phyloP scores from a whole-genome alignment of 2,888 invertebrate genomes.

The Plutella xylostella region DNA sequence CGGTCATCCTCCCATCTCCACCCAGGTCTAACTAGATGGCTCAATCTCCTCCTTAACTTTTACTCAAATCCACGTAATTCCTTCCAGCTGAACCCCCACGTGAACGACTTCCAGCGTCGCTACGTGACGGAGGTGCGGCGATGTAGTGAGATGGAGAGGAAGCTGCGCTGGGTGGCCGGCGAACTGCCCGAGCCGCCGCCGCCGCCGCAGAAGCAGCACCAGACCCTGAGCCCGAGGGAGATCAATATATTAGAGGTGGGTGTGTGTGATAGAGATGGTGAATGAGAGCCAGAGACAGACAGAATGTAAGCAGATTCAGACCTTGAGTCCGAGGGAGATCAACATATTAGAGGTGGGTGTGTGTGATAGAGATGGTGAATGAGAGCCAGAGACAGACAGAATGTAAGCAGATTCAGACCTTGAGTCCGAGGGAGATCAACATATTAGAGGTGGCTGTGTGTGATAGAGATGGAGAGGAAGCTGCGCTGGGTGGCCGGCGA shows the following conservation, averaged over 20 bases:
- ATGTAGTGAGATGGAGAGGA: slow-evolving; percentile 62
- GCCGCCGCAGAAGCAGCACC: slow-evolving; percentile 43
- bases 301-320: too few species aligned
- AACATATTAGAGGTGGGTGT: slow-evolving; percentile 50
- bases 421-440: slow-evolving; percentile 54
- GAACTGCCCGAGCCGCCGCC: slow-evolving; percentile 57
- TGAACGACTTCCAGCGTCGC: slow-evolving; percentile 59
- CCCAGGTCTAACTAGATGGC: too few species aligned
- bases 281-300: too few species aligned
- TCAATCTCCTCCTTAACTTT: too few species aligned
- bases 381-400: too few species aligned
- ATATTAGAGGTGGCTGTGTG: slow-evolving; percentile 43
- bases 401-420: too few species aligned
- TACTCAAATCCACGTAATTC: too few species aligned
- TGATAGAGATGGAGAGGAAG: slow-evolving; percentile 54
- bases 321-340: slow-evolving; percentile 50
- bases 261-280: slow-evolving; percentile 3
- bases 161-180: slow-evolving; percentile 53
- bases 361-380: slow-evolving; percentile 4
- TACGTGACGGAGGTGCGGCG: slow-evolving; percentile 59
- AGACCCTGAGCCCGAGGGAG: slow-evolving; percentile 46
- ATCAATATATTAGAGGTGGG: slow-evolving; percentile 57
- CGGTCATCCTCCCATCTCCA: too few species aligned
- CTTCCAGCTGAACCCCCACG: slow-evolving; percentile 53
- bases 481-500: slow-evolving; percentile 56